Evolutionary conservation across 2,797 vertebrate species (phyloP), one percentile per base, ranked within the genome.

Genomic region (Podargus strigoides): DNA sequence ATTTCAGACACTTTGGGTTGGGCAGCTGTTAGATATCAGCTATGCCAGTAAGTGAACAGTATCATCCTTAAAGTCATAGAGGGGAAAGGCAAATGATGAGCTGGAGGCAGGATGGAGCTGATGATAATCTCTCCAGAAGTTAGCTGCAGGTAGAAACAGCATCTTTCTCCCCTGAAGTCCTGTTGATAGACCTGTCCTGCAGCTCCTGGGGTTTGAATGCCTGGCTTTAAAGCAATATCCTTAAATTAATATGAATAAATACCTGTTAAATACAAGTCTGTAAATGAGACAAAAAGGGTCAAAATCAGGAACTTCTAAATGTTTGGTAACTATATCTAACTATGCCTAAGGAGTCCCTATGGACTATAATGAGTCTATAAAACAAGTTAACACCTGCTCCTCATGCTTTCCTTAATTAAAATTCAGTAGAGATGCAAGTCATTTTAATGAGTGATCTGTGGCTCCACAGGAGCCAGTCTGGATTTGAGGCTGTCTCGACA

Each of bases 371-470:
- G 55, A 63, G 44, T 59, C 64, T n/a, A 55, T 87, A 92, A 85
- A 93, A 91, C 92, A 86, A 91, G 91, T 94, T 87, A 92, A 68
- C 79, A 93, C 85, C 85, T 86, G 76, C 50, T 94, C 50, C 64
- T 95, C 68, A 37, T 66, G 34, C 60, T 85, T 95, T 42, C 6
- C 8, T 82, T 95, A 95, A 95, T 94, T 96, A 96, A 93, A 88
- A 87, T 80, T 92, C 49, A 66, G 72, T 42, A 73, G 50, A 91
- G 58, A 89, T 36, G 23, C 32, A 72, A 92, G 62, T 77, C 26
- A 59, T 89, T 81, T 63, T 73, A 92, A 87, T 85, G 79, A 94
- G 68, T 81, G 87, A 93, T 89, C 72, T 93, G 81, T 77, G 26
- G 10, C 85, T 80, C 90, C 53, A n/a, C 79, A 60, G 92, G 87